phyloP scores from a whole-genome alignment of 2,113 vertebrate genomes.

The Elephas maximus region DNA sequence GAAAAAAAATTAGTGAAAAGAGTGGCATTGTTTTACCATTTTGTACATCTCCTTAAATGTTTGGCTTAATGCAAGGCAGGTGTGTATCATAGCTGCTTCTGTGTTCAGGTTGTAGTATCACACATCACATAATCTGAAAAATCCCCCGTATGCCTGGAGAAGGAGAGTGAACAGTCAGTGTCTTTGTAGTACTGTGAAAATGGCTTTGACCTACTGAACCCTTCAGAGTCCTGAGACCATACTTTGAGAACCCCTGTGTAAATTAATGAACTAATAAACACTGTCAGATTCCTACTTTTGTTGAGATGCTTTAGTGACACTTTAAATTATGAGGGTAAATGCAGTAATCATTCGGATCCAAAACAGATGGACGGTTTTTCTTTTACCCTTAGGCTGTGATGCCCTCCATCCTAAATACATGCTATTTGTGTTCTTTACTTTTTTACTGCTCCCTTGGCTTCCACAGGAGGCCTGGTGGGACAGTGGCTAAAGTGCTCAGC shows the following conservation, averaged over 20 bases:
- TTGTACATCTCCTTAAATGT: slow-evolving; percentile 18
- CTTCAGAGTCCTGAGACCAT: neutral
- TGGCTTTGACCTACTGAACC: neutral
- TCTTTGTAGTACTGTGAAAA: neutral
- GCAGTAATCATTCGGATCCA: slow-evolving; percentile 27
- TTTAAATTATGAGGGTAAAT: slow-evolving; percentile 1
- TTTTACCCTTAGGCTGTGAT: neutral
- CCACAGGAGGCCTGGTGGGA: too few relatives aligned
- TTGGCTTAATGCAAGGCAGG: neutral
- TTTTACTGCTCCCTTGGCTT: slow-evolving; percentile 13
- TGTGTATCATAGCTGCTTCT: neutral
- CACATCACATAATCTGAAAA: neutral
- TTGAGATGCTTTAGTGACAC: slow-evolving; percentile 4
- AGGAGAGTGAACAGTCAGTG: neutral
- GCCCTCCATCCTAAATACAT: neutral
- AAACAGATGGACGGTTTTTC: slow-evolving; percentile 8
- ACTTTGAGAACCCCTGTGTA: slow-evolving; percentile 8
- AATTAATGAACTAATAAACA: neutral
- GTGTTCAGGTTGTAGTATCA: neutral
- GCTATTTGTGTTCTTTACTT: slow-evolving; percentile 7
- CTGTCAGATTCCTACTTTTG: slow-evolving; percentile 11
- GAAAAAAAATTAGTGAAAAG: slow-evolving; percentile 35
- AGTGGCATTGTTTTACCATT: slow-evolving; percentile 6
- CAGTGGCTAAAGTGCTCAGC: too few relatives aligned
- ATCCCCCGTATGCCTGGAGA: neutral